These are phyloP conservation scores for Ammospiza maritima DNA, from an alignment of 2,797 vertebrate genomes.

Conservation along the genomic window DNA sequence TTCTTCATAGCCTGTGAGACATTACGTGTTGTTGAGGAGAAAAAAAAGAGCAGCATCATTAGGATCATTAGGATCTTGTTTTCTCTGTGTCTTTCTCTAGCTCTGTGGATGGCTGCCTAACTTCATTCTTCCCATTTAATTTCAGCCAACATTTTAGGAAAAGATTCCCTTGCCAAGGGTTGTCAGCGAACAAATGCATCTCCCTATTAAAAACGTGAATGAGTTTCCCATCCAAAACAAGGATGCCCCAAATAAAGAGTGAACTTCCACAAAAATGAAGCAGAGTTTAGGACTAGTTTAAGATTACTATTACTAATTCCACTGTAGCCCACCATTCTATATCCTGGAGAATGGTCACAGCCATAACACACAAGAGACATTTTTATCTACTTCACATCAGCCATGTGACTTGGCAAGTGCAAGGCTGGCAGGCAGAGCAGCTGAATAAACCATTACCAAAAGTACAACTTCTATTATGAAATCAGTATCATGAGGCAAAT, in stretches of 20 bases:
- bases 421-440: background rate
- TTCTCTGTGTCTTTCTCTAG: background rate
- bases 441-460: background rate
- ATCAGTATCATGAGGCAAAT: background rate
- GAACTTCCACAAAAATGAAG: background rate
- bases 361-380: background rate
- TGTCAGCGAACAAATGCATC: background rate
- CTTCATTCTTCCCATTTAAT: background rate
- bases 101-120: background rate
- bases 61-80: background rate
- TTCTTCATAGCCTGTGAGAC: background rate
- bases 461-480: constrained; percentile 2
- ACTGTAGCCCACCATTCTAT: background rate
- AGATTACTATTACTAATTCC: background rate
- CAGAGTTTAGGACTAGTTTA: background rate
- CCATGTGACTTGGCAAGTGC: background rate
- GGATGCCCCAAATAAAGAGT: background rate
- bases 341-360: background rate
- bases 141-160: background rate
- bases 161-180: background rate
- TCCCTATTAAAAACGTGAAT: background rate
- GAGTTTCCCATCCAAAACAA: background rate
- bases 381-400: background rate
- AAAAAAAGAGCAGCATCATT: background rate
- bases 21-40: background rate